phyloP scores from a whole-genome alignment of 2,113 vertebrate genomes.

The Telmatochromis sp. region DNA sequence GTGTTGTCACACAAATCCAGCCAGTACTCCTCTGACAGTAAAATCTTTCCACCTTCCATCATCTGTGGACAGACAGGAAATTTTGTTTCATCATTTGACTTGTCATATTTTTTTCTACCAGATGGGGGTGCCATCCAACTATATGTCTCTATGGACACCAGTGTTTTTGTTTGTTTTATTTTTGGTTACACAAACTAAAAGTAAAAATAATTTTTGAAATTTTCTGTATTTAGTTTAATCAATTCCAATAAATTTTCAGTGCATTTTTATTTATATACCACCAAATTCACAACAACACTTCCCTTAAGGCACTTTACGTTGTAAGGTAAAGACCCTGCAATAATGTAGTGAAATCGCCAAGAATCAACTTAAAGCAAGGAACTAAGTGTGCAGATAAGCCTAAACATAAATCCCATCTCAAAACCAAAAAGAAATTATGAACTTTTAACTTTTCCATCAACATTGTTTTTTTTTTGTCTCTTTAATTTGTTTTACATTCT shows the following conservation, averaged over 20 bases:
- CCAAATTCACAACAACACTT: background rate
- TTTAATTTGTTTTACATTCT: background rate
- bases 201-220: background rate
- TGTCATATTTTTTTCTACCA: too few relatives aligned
- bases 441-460: background rate
- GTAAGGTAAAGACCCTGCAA: background rate
- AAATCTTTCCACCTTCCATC: too few relatives aligned
- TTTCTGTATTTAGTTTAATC: background rate
- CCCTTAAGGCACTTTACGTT: background rate
- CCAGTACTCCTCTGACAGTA: background rate
- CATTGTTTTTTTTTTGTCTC: background rate
- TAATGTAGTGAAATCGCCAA: background rate
- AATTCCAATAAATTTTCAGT: background rate
- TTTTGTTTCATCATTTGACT: too few relatives aligned
- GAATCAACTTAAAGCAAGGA: background rate
- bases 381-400: background rate
- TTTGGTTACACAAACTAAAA: background rate
- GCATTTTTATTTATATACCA: fast-evolving
- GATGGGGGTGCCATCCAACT: background rate
- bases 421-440: background rate
- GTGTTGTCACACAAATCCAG: fast-evolving
- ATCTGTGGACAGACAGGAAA: too few relatives aligned
- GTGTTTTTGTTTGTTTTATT: background rate
- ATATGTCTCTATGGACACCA: background rate
- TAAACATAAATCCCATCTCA: background rate